Percentiles rank a stretch among this genome's conserved stretches.
Conservation (phyloP, 2,113 vertebrate species). For the Coracopsis vasa region DNA sequence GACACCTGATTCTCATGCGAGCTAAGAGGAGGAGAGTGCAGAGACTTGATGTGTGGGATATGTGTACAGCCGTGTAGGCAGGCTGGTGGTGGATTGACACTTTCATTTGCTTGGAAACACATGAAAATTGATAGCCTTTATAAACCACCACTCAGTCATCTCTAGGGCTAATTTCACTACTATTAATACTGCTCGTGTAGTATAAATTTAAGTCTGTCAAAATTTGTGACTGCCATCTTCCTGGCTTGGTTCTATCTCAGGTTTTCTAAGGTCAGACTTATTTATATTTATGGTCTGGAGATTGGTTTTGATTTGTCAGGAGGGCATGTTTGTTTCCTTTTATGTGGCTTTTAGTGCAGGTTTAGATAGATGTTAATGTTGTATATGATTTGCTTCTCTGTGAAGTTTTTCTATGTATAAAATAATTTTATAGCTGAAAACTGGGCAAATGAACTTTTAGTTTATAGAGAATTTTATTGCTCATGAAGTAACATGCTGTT, state of each 20-base stretch:
- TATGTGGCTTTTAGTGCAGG: not conserved
- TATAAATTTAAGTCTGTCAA: not conserved
- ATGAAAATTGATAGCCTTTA: not conserved
- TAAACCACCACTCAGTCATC: not conserved
- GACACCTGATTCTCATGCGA: accelerated
- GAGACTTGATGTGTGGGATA: accelerated
- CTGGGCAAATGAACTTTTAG: not conserved
- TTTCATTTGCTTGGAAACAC: not conserved
- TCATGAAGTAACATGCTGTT: not conserved
- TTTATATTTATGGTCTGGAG: not conserved
- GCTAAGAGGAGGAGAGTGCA: accelerated
- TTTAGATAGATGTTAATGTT: not conserved
- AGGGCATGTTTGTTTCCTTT: not conserved
- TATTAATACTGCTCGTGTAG: not conserved
- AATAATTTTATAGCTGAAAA: not conserved
- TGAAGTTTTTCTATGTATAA: not conserved
- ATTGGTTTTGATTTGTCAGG: not conserved
- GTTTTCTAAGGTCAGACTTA: not conserved
- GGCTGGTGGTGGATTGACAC: not conserved
- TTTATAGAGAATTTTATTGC: not conserved
- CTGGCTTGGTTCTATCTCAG: not conserved
- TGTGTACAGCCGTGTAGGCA: accelerated
- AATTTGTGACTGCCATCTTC: not conserved
- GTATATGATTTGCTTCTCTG: not conserved
- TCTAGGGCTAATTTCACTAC: not conserved